phyloP scores from a whole-genome alignment of 2,797 vertebrate genomes.

The Amazona finschi region DNA sequence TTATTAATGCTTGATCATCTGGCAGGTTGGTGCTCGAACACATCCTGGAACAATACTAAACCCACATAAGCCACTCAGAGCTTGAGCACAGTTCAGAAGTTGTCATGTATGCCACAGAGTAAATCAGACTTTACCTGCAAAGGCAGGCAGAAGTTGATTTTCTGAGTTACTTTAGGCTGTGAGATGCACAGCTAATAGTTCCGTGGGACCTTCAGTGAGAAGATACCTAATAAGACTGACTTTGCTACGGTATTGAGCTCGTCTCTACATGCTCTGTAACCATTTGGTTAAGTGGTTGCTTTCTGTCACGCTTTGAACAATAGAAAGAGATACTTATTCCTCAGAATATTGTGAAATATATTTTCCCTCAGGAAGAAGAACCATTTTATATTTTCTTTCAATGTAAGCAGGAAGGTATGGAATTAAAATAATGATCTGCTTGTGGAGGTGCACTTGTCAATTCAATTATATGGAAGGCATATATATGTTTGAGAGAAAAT shows the following conservation, averaged over 20 bases:
- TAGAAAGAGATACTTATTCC: not conserved
- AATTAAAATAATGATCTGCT: not conserved
- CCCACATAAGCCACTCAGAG: not conserved
- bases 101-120: not conserved
- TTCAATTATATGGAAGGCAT: not conserved
- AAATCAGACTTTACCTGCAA: not conserved
- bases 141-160: not conserved
- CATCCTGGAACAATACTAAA: not conserved
- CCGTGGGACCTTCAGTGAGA: not conserved
- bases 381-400: not conserved
- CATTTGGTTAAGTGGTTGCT: not conserved
- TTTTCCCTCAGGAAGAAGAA: not conserved
- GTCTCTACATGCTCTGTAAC: not conserved
- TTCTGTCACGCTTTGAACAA: not conserved
- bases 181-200: not conserved
- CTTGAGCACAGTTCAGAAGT: not conserved
- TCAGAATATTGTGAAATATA: not conserved
- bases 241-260: not conserved
- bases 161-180: not conserved
- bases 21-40: not conserved
- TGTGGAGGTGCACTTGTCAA: not conserved
- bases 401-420: not conserved
- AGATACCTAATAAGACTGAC: not conserved
- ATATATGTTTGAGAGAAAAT: not conserved
- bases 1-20: slow-evolving; percentile 53